Conservation (phyloP, 2,113 vertebrate species). For the Sceloporus tristichus region DNA sequence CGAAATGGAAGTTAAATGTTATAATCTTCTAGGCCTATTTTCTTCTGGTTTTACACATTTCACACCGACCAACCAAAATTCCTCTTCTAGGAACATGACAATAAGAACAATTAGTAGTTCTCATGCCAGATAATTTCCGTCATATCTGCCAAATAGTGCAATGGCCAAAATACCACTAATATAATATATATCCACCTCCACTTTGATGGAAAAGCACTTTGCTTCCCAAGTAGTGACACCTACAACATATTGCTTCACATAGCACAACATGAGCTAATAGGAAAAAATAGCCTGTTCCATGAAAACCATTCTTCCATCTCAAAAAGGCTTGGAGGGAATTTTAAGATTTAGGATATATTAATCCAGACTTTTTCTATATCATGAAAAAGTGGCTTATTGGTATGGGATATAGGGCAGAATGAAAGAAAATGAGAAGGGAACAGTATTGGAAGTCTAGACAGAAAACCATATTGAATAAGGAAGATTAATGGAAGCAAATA, state of each 20-base stretch:
- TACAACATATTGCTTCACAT: constrained; percentile 30
- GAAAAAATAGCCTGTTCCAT: neutral
- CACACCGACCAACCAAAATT: neutral
- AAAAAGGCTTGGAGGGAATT: constrained; percentile 20
- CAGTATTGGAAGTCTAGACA: fast-evolving
- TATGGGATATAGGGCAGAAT: fast-evolving
- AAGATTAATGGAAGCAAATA: neutral
- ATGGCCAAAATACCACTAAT: constrained; percentile 32
- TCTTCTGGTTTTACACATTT: neutral
- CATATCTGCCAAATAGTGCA: constrained; percentile 33
- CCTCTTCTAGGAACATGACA: neutral
- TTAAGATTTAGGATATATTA: neutral
- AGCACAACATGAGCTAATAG: constrained; percentile 3
- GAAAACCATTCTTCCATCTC: constrained; percentile 45
- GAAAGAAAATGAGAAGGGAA: neutral
- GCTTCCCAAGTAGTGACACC: constrained; percentile 58
- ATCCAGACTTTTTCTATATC: neutral
- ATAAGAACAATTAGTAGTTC: neutral
- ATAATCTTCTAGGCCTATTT: neutral
- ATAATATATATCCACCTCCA: constrained; percentile 28
- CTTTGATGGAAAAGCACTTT: constrained; percentile 53
- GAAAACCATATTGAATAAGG: neutral
- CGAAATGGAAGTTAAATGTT: neutral
- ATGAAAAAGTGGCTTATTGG: neutral
- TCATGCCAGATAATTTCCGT: constrained; percentile 31